These are phyloP conservation scores for Seriola aureovittata DNA, from an alignment of 2,113 vertebrate genomes.

Conservation along the genomic window DNA sequence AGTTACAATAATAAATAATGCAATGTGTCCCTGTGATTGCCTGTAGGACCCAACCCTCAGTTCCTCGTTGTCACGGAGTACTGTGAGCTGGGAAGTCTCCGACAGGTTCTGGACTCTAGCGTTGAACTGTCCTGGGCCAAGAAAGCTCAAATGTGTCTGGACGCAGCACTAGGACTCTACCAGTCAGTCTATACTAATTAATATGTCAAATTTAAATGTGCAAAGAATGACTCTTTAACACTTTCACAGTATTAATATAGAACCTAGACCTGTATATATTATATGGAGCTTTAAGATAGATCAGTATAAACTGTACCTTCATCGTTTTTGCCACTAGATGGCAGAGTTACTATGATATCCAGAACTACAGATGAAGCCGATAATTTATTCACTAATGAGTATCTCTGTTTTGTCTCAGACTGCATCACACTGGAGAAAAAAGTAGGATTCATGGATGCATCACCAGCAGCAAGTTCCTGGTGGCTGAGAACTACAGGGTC, in stretches of 20 bases:
- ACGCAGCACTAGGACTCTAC: constrained; percentile 90
- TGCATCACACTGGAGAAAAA: constrained; percentile 87
- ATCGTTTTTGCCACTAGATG: no score
- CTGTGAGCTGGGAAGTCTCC: constrained; percentile 89
- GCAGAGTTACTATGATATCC: no score
- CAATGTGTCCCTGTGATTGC: neutral
- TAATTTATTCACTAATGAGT: neutral
- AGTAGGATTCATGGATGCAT: constrained; percentile 88
- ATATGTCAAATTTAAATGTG: neutral
- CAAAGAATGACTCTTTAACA: no score
- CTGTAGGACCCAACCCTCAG: constrained; percentile 80
- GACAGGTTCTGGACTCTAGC: constrained; percentile 84
- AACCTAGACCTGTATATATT: no score
- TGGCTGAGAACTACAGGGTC: constrained; percentile 85
- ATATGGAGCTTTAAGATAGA: no score
- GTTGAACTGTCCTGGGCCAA: constrained; percentile 77
- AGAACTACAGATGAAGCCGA: no score
- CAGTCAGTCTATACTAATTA: constrained; percentile 77
- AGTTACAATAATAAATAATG: neutral
- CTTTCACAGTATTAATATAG: no score
- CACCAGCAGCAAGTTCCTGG: constrained; percentile 90
- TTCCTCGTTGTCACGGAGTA: constrained; percentile 92
- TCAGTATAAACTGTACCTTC: no score
- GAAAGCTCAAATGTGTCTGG: constrained; percentile 85
- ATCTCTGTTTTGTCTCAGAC: constrained; percentile 67